Percentiles rank a stretch among this genome's conserved stretches.
Evolutionary conservation across 2,888 invertebrate genomes (phyloP).

Genomic region (Leptopilina myrica): DNA sequence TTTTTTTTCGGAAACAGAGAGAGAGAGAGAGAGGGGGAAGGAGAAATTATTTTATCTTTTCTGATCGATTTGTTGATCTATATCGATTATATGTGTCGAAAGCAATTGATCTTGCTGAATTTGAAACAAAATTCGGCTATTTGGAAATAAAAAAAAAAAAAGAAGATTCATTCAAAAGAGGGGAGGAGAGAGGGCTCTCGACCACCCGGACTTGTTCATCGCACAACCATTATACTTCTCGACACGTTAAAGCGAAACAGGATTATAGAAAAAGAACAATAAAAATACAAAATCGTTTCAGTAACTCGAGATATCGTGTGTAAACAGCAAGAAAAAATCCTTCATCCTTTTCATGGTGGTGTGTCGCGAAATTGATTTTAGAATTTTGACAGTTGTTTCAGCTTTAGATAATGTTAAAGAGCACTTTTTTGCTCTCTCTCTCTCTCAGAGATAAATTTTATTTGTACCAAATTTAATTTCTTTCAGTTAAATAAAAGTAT

Average conservation of each 20-base stretch:
- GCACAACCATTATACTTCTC: constrained; percentile 37
- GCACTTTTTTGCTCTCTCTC: not conserved
- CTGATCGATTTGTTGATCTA: too few relatives aligned
- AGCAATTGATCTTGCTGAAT: too few relatives aligned
- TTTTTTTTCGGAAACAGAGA: too few relatives aligned
- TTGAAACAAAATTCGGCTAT: too few relatives aligned
- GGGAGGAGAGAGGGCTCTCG: constrained; percentile 47
- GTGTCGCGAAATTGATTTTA: constrained; percentile 34
- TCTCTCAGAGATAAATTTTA: too few relatives aligned
- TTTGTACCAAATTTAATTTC: too few relatives aligned
- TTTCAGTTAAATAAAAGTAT: too few relatives aligned
- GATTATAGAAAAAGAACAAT: constrained; percentile 44
- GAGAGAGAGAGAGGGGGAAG: too few relatives aligned
- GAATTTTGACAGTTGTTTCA: constrained; percentile 28
- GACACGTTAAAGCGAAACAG: constrained; percentile 35
- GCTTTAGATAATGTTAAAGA: constrained; percentile 21
- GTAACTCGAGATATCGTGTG: constrained; percentile 46
- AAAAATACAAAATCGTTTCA: constrained; percentile 40
- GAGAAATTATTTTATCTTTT: too few relatives aligned
- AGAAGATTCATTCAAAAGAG: constrained; percentile 59
- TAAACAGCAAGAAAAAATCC: constrained; percentile 46
- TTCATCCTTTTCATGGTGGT: constrained; percentile 43
- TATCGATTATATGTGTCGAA: too few relatives aligned
- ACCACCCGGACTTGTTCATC: constrained; percentile 53
- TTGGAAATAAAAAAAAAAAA: constrained; percentile 42